Conservation (phyloP, 2,888 invertebrate genomes). For the Epistrophe eligans region DNA sequence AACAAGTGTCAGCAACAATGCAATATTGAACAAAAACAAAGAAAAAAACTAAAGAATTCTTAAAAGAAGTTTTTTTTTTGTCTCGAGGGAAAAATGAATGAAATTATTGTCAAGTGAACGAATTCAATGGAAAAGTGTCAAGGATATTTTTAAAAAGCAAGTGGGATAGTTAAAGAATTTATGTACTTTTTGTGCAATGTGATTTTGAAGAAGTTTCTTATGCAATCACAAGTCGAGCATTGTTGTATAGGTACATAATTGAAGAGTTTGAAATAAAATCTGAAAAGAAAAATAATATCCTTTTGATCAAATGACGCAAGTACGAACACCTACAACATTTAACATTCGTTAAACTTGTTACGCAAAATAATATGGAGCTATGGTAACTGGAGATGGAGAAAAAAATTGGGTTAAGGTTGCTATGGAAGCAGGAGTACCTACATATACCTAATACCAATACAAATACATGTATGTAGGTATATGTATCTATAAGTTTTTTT, state of each 20-base stretch:
- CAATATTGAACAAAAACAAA: slow-evolving; percentile 9
- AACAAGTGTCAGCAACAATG: slow-evolving; percentile 23
- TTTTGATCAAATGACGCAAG: slow-evolving; percentile 15
- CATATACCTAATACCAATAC: too few relatives aligned
- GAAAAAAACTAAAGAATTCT: slow-evolving; percentile 11
- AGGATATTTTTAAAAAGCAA: slow-evolving; percentile 16
- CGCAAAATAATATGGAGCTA: background rate
- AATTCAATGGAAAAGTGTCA: slow-evolving; percentile 12
- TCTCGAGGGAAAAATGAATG: slow-evolving; percentile 31
- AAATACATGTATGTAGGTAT: too few relatives aligned
- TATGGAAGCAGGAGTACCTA: too few relatives aligned
- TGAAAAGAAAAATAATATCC: background rate
- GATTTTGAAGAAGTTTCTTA: background rate
- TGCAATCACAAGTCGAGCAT: slow-evolving; percentile 23
- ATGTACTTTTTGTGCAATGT: background rate
- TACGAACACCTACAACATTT: background rate
- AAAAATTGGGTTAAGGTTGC: slow-evolving; percentile 1
- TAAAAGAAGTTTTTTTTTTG: slow-evolving; percentile 12
- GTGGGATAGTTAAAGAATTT: background rate
- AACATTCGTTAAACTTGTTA: background rate
- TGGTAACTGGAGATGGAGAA: background rate
- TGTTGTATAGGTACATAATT: too few relatives aligned
- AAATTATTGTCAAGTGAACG: slow-evolving; percentile 45
- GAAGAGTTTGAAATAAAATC: background rate
- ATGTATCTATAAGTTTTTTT: too few relatives aligned